Conservation (phyloP, 1,140 invertebrate species). For the Ectropis grisescens region DNA sequence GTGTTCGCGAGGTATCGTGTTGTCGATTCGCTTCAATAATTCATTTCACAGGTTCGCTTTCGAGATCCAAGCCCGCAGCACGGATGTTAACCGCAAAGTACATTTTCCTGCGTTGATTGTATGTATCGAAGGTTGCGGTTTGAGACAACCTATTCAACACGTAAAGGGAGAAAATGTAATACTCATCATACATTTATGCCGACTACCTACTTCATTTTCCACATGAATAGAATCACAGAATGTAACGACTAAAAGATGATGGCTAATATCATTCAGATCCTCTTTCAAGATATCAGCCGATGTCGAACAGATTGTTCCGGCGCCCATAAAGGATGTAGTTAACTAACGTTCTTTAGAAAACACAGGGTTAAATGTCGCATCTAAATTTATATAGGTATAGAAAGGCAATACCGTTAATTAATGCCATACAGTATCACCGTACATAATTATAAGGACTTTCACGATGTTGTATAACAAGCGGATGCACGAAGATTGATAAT, state of each 20-base stretch:
- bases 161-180: constrained; percentile 27
- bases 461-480: constrained; percentile 23
- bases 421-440: constrained; percentile 11
- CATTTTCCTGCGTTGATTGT: constrained; percentile 30
- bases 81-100: constrained; percentile 42
- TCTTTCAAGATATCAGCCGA: constrained; percentile 29
- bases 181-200: too few relatives aligned
- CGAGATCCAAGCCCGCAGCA: constrained; percentile 34
- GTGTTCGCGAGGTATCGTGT: constrained; percentile 36
- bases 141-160: not conserved
- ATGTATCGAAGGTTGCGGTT: constrained; percentile 22
- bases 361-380: too few relatives aligned
- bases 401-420: constrained; percentile 3
- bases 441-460: constrained; percentile 29
- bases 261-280: constrained; percentile 15
- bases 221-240: too few relatives aligned
- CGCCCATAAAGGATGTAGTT: not conserved
- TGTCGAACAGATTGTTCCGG: constrained; percentile 26
- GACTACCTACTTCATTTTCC: too few relatives aligned
- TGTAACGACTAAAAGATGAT: too few relatives aligned
- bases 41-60: constrained; percentile 62
- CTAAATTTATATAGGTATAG: too few relatives aligned
- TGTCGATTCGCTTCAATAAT: constrained; percentile 48
- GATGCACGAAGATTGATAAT: constrained; percentile 29
- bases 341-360: too few relatives aligned